A percentile compares a stretch with the other conserved stretches of the same genome.
These are phyloP conservation scores for Heliconius ethilla DNA, from an alignment of 2,888 invertebrate genomes.

Conservation along the genomic window DNA sequence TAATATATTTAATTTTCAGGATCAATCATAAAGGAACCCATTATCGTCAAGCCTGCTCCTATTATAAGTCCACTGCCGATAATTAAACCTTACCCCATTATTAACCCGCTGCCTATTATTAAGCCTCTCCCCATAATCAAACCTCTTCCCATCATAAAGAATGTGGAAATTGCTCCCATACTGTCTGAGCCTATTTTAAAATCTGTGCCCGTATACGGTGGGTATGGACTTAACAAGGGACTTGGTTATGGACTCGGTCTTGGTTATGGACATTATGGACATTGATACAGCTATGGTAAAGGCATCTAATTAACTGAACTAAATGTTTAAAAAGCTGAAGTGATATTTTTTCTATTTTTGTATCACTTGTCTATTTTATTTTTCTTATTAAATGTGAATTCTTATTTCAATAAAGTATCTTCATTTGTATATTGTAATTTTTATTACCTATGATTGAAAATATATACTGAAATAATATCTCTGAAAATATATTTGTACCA, in stretches of 20 bases:
- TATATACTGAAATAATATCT: too few relatives aligned
- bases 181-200: conserved; percentile 6
- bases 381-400: background rate
- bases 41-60: background rate
- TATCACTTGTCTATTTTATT: background rate
- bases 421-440: background rate
- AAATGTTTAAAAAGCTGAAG: background rate
- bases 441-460: background rate
- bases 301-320: background rate
- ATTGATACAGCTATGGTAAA: background rate
- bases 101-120: background rate
- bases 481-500: too few relatives aligned
- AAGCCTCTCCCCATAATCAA: conserved; percentile 7
- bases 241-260: conserved; percentile 12
- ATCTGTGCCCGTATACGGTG: conserved; percentile 6
- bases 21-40: conserved; percentile 9
- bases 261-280: conserved; percentile 1
- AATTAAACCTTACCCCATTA: background rate
- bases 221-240: conserved; percentile 10
- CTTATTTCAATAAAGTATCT: conserved; percentile 4
- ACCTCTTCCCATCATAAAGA: conserved; percentile 8
- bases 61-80: conserved; percentile 3
- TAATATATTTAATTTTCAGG: conserved; percentile 1
- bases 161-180: conserved; percentile 16
- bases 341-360: background rate